Evolutionary conservation across 2,113 vertebrate genomes (phyloP).

Genomic region (Cacatua alba): DNA sequence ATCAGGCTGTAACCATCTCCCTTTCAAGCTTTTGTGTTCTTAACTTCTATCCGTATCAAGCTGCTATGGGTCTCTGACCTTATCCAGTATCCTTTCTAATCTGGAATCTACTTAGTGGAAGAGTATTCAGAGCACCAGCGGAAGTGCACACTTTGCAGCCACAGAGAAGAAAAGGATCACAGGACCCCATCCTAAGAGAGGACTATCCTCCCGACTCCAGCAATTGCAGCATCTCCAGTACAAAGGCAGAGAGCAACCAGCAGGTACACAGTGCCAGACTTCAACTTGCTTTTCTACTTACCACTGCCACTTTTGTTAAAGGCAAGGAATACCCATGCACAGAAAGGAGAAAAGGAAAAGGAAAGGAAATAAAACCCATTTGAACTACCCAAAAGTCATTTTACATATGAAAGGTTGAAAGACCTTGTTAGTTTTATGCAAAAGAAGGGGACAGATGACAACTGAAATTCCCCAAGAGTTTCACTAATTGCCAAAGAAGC

Average conservation of each 20-base stretch:
- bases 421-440: neutral
- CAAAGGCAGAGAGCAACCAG: neutral
- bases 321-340: neutral
- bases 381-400: neutral
- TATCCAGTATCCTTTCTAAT: neutral
- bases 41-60: neutral
- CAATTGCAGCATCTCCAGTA: neutral
- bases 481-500: neutral
- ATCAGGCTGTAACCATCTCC: neutral
- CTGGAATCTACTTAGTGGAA: neutral
- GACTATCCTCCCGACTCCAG: neutral
- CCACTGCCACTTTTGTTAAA: neutral
- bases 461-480: neutral
- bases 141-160: neutral
- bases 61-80: neutral
- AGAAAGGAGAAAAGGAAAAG: neutral
- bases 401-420: neutral
- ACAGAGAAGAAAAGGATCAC: neutral
- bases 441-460: neutral
- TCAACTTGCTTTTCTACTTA: neutral
- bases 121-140: neutral
- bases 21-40: neutral
- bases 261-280: neutral
- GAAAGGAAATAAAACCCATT: neutral
- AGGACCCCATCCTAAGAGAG: neutral